Base-by-base conservation (phyloP, 2,113 vertebrate genomes). In the Ochotona curzoniae region DNA sequence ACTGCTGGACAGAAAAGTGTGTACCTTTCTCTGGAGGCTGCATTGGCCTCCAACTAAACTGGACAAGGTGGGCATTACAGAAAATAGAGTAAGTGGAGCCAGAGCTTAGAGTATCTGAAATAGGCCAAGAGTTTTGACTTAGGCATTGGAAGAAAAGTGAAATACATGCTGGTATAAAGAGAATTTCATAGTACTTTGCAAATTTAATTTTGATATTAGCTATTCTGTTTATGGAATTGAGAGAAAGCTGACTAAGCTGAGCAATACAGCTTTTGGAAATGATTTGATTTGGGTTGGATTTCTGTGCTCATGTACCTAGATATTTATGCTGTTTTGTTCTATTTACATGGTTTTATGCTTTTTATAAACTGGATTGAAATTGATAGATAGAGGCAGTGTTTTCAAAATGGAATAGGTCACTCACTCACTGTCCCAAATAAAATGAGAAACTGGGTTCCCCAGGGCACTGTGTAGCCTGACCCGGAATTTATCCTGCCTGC, bases 131-230 rank as follows among this genome's bases (percentile, higher is more conserved):
- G 15, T 83, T 94, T 64, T 75, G 51, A 87, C 23, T 81, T 47
- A 35, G n/a, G 57, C 21, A 74, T 80, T 60, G 15, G n/a, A 83
- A 30, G 28, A 47, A 75, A 91, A 54, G n/a, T 60, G 30, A 87
- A 70, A 75, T 60, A 35, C 35, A 87, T 89, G 38, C 26, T 66
- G 74, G 47, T 54, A 44, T 44, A 47, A 89, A 87, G 91, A 74
- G 30, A 44, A 70, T 66, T 66, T 75, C 35, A n/a, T 25, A 61
- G 44, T 21, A 9, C 61, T 87, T 92, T 89, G 76, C 61, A 61
- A 66, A 83, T 83, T 32, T 86, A 70, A 83, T 74, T 87, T 93
- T 85, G 75, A 23, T 30, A 74, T 64, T 81, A 87, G 83, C 81
- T 75, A 54, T 32, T 76, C 54, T 66, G 26, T 35, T 71, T 54